These are phyloP conservation scores for Steatornis caripensis DNA, from an alignment of 2,113 vertebrate species.

Conservation along the genomic window DNA sequence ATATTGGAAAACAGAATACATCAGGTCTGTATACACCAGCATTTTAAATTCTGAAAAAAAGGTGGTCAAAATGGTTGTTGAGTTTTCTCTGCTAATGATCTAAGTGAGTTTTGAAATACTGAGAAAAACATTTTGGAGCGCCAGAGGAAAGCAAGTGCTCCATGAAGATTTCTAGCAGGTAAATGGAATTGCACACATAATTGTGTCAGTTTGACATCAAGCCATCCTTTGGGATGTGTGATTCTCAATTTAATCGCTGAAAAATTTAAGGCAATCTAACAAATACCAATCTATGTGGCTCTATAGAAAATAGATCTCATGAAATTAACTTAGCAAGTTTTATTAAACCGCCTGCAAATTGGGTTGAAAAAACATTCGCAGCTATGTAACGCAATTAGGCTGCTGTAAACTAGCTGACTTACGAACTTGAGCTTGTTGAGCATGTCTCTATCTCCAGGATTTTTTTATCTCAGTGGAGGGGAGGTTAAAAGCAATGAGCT, in stretches of 20 bases:
- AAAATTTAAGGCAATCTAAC: neutral
- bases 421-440: neutral
- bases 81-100: neutral
- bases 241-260: neutral
- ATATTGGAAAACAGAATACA: neutral
- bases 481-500: neutral
- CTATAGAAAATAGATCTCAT: neutral
- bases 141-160: neutral
- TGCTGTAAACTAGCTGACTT: neutral
- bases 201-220: neutral
- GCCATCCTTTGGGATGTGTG: fast-evolving
- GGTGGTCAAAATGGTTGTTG: neutral
- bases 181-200: neutral
- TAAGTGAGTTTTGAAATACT: neutral
- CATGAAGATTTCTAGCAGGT: neutral
- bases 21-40: fast-evolving
- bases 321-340: neutral
- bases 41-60: neutral
- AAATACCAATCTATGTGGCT: neutral
- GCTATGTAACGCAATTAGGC: neutral
- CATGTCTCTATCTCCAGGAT: neutral
- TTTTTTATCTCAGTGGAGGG: neutral
- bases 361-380: neutral
- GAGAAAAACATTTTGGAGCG: neutral
- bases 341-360: neutral